Evolutionary conservation across 2,888 invertebrate genomes (phyloP).

Genomic region (Azorinus chamasolen): DNA sequence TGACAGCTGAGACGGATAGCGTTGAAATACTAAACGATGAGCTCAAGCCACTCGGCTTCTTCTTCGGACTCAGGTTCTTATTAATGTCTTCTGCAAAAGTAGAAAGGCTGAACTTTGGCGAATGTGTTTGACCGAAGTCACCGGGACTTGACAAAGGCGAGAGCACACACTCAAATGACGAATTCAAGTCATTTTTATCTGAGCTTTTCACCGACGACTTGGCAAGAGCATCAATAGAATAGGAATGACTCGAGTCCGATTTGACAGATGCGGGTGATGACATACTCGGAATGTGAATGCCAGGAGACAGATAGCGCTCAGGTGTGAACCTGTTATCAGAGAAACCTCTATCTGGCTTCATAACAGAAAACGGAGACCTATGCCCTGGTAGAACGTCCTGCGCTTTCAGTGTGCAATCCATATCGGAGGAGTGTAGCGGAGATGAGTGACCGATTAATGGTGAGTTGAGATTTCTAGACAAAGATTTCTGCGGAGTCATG

Average conservation of each 20-base stretch:
- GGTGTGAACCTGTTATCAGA: slow-evolving; percentile 3
- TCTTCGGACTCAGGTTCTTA: slow-evolving; percentile 57
- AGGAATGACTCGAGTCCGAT: slow-evolving; percentile 49
- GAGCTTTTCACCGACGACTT: slow-evolving; percentile 57
- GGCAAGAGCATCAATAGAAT: slow-evolving; percentile 61
- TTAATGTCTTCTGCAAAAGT: slow-evolving; percentile 61
- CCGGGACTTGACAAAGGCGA: slow-evolving; percentile 58
- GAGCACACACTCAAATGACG: slow-evolving; percentile 41
- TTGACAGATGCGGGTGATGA: slow-evolving; percentile 47
- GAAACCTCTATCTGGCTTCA: slow-evolving; percentile 8
- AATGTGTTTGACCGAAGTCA: slow-evolving; percentile 42
- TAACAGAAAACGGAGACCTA: slow-evolving; percentile 17
- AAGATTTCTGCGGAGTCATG: slow-evolving; percentile 68
- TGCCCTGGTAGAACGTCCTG: slow-evolving; percentile 22
- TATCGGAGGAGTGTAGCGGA: slow-evolving; percentile 26
- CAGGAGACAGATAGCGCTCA: background rate
- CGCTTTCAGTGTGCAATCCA: slow-evolving; percentile 38
- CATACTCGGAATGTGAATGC: slow-evolving; percentile 26
- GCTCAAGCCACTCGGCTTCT: slow-evolving; percentile 50
- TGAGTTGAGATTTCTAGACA: slow-evolving; percentile 41
- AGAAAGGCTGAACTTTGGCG: slow-evolving; percentile 50
- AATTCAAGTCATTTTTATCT: slow-evolving; percentile 21
- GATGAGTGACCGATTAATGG: slow-evolving; percentile 54
- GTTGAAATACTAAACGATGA: slow-evolving; percentile 63
- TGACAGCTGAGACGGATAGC: slow-evolving; percentile 63